Evolutionary conservation across 2,113 vertebrate species (phyloP).

Genomic region (Hydrochoerus hydrochaeris): DNA sequence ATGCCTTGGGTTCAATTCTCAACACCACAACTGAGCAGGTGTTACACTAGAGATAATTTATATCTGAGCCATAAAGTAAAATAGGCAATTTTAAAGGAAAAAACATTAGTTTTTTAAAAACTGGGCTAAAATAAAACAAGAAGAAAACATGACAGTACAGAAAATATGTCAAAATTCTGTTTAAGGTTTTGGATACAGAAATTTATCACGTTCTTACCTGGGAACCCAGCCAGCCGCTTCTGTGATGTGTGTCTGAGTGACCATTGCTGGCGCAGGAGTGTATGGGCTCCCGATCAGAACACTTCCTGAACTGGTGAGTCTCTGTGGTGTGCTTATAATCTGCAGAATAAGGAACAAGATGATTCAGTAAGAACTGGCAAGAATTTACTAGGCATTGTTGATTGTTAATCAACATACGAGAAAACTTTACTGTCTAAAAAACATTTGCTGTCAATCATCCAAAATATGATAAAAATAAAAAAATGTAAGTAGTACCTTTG

Average conservation of each 20-base stretch:
- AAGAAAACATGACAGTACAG: not conserved
- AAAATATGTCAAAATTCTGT: slow-evolving; percentile 31
- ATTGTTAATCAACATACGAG: not conserved
- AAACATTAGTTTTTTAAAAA: not conserved
- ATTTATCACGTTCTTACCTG: slow-evolving; percentile 83
- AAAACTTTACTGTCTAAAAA: not conserved
- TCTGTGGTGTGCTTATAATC: slow-evolving; percentile 93
- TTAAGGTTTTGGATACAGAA: not conserved
- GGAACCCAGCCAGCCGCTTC: slow-evolving; percentile 89
- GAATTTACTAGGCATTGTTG: not conserved
- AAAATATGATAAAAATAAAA: not conserved
- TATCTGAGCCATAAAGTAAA: slow-evolving; percentile 26
- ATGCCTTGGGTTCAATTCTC: not conserved
- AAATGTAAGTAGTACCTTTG: not conserved
- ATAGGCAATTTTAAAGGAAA: not conserved
- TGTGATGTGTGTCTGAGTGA: slow-evolving; percentile 89
- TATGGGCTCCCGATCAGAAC: slow-evolving; percentile 90
- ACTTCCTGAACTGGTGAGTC: slow-evolving; percentile 88
- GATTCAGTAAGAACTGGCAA: not conserved
- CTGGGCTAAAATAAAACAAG: not conserved
- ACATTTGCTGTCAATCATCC: not conserved
- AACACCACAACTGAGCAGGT: not conserved
- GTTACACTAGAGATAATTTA: not conserved
- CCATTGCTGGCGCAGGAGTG: slow-evolving; percentile 89
- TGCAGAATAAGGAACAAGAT: slow-evolving; percentile 75